A percentile compares a stretch with the other conserved stretches of the same genome.
Evolutionary conservation across 1,140 invertebrate species (phyloP).

Genomic region (Euura saliciscinereae): DNA sequence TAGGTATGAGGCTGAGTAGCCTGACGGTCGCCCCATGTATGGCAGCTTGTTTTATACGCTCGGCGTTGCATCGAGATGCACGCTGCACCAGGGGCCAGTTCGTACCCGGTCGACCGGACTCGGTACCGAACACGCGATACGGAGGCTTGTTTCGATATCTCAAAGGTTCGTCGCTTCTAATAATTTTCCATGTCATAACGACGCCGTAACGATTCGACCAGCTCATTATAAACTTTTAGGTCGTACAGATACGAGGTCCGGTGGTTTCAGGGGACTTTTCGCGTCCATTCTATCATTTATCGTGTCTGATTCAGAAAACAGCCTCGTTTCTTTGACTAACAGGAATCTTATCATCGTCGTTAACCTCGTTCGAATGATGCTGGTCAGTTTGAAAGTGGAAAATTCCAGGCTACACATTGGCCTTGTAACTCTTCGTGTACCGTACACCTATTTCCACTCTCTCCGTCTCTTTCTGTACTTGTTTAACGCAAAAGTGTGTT

Average conservation of each 20-base stretch:
- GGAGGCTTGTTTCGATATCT: constrained; percentile 14
- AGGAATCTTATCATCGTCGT: neutral
- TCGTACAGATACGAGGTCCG: too few relatives aligned
- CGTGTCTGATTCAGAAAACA: too few relatives aligned
- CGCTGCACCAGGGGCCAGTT: constrained; percentile 13
- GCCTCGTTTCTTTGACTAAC: too few relatives aligned
- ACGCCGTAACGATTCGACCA: neutral
- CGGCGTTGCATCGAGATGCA: constrained; percentile 42
- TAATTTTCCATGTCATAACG: constrained; percentile 1
- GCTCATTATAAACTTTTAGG: too few relatives aligned
- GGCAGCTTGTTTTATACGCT: constrained; percentile 59
- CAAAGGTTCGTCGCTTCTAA: neutral
- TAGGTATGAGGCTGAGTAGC: constrained; percentile 42
- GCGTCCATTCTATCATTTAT: too few relatives aligned
- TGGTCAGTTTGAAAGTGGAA: constrained; percentile 5
- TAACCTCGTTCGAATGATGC: neutral
- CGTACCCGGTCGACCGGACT: constrained; percentile 35
- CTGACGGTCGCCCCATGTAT: constrained; percentile 61
- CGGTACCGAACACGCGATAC: constrained; percentile 46
- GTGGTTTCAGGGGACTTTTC: too few relatives aligned
- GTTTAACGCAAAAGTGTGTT: too few relatives aligned
- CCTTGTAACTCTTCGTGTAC: neutral
- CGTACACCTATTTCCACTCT: neutral
- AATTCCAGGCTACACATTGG: neutral
- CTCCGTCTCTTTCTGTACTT: neutral